phyloP scores from a whole-genome alignment of 53 echinoderm and acorn worm genomes.

The Zoroaster sp. region DNA sequence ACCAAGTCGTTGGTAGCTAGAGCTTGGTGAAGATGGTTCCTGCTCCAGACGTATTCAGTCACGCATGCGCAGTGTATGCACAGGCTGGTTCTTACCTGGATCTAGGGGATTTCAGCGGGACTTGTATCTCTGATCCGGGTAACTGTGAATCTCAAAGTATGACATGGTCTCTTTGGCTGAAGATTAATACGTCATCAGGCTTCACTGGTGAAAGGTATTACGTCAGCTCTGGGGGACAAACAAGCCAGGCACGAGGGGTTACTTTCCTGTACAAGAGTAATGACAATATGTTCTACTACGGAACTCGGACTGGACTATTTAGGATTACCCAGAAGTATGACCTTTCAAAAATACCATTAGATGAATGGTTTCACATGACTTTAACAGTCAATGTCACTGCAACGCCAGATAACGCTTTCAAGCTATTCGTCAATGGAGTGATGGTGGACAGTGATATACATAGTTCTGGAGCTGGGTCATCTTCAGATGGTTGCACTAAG shows the following conservation, averaged over 20 bases:
- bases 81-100: background rate
- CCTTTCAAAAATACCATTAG: background rate
- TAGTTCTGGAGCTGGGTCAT: background rate
- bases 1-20: too few species aligned
- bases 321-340: background rate
- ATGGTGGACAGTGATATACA: background rate
- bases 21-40: background rate
- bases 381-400: background rate
- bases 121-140: background rate
- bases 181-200: background rate
- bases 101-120: background rate
- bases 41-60: background rate
- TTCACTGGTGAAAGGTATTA: background rate
- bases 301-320: too few species aligned
- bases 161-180: background rate
- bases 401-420: background rate
- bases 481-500: background rate
- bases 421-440: background rate
- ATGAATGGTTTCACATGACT: background rate
- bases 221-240: background rate
- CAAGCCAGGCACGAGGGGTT: background rate
- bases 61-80: background rate
- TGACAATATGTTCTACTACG: too few species aligned
- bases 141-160: background rate
- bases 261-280: too few species aligned